These are phyloP conservation scores for Charina bottae DNA, from an alignment of 2,113 vertebrate species.

Conservation along the genomic window DNA sequence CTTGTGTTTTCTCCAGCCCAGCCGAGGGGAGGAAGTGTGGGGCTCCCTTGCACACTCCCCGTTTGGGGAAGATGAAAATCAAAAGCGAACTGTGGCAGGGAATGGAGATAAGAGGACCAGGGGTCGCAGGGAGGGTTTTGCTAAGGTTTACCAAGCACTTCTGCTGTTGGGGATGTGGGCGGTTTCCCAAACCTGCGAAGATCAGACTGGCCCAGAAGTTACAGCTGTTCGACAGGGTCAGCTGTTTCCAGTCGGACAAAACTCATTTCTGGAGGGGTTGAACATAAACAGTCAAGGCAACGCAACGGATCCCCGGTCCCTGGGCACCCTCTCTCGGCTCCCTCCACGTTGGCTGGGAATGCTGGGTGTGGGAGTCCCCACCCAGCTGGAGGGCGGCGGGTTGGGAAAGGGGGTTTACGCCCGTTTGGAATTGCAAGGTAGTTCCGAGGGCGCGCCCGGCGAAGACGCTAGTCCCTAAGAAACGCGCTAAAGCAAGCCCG, in stretches of 20 bases:
- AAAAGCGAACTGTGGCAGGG: neutral
- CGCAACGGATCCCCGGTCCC: neutral
- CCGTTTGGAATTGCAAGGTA: neutral
- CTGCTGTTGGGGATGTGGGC: neutral
- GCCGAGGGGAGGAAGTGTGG: neutral
- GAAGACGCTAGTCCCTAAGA: neutral
- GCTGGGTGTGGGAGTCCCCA: no score
- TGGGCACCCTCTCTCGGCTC: no score
- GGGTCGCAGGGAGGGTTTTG: neutral
- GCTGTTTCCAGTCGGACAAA: neutral
- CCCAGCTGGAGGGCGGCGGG: no score
- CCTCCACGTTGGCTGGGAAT: neutral
- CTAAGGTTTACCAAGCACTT: neutral
- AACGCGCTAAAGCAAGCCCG: fast-evolving
- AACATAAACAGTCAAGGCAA: neutral
- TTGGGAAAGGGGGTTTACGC: no score
- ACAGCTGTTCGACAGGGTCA: neutral
- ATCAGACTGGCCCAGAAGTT: neutral
- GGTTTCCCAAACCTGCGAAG: neutral
- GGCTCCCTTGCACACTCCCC: neutral
- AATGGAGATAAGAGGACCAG: neutral
- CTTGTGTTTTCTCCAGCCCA: neutral
- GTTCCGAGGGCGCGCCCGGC: neutral
- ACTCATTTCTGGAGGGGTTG: neutral
- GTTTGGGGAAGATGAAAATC: neutral